Evolutionary conservation across 2,888 invertebrate species (phyloP).

Genomic region (Parnassius smintheus): DNA sequence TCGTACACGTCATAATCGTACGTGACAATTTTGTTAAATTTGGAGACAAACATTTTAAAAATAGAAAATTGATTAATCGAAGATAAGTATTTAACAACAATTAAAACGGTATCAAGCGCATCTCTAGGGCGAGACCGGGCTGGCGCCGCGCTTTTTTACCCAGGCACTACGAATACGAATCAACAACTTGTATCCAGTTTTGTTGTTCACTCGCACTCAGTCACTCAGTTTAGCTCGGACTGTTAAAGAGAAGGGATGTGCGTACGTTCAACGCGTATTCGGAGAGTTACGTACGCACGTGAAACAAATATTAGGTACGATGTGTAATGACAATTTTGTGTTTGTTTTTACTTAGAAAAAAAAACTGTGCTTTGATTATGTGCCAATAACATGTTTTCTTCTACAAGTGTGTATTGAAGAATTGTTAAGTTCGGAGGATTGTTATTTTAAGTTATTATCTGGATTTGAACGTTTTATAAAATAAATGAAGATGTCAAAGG

Average conservation of each 20-base stretch:
- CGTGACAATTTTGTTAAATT: too few relatives aligned
- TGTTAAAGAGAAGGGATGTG: constrained; percentile 50
- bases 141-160: constrained; percentile 80
- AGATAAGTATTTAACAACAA: constrained; percentile 1
- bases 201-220: constrained; percentile 20
- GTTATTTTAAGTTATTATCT: constrained; percentile 40
- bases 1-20: too few relatives aligned
- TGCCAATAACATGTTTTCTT: constrained; percentile 51
- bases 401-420: constrained; percentile 46
- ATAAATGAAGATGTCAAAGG: constrained; percentile 62
- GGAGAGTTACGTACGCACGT: constrained; percentile 45
- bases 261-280: constrained; percentile 29
- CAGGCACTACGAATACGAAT: constrained; percentile 49
- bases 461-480: constrained; percentile 42
- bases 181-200: constrained; percentile 43
- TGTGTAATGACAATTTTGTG: constrained; percentile 41
- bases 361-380: constrained; percentile 57
- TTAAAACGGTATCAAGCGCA: constrained; percentile 43
- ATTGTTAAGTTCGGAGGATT: constrained; percentile 43
- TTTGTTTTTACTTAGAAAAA: constrained; percentile 38
- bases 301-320: constrained; percentile 40
- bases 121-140: constrained; percentile 75
- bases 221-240: constrained; percentile 58
- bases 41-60: too few relatives aligned
- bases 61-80: too few relatives aligned